Percentiles rank a stretch among this genome's conserved stretches.
Conservation (phyloP, 2,797 vertebrate genomes). For the Bovichtus diacanthus region DNA sequence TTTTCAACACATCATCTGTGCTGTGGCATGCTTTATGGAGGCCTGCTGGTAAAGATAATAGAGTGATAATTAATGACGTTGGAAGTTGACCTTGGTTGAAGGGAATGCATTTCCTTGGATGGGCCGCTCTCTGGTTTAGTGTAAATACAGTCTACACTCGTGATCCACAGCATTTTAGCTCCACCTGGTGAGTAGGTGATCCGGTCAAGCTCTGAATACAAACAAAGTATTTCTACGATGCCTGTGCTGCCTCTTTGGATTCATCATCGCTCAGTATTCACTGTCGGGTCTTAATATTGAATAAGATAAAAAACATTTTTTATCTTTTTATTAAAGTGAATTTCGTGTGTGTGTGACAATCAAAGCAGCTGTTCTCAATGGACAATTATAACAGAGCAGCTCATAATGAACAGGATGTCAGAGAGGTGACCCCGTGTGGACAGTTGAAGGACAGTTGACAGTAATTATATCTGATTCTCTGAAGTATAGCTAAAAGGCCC, state of each 20-base stretch:
- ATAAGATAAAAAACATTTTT: no score
- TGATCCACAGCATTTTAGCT: constrained; percentile 75
- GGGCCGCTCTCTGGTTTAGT: constrained; percentile 30
- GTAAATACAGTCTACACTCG: constrained; percentile 30
- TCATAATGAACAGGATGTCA: constrained; percentile 65
- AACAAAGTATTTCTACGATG: neutral
- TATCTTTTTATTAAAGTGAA: no score
- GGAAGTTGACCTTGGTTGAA: constrained; percentile 68
- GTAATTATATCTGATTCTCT: constrained; percentile 68
- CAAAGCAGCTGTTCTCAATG: constrained; percentile 55
- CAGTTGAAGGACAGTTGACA: constrained; percentile 63
- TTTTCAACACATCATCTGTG: constrained; percentile 55
- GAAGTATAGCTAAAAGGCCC: constrained; percentile 49
- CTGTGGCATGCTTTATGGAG: constrained; percentile 34
- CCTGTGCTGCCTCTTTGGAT: constrained; percentile 10
- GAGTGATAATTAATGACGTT: constrained; percentile 72
- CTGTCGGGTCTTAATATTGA: no score
- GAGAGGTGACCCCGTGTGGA: constrained; percentile 62
- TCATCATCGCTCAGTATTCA: constrained; percentile 14
- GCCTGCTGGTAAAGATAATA: constrained; percentile 71
- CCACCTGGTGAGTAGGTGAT: constrained; percentile 78
- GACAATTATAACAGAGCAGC: constrained; percentile 57
- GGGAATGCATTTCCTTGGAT: constrained; percentile 44
- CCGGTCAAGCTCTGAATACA: constrained; percentile 11
- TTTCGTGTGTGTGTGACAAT: constrained; percentile 38